A percentile compares a stretch with the other conserved stretches of the same genome.
Conservation (phyloP, 2,888 invertebrate genomes). For the Epirrhoe alternata region DNA sequence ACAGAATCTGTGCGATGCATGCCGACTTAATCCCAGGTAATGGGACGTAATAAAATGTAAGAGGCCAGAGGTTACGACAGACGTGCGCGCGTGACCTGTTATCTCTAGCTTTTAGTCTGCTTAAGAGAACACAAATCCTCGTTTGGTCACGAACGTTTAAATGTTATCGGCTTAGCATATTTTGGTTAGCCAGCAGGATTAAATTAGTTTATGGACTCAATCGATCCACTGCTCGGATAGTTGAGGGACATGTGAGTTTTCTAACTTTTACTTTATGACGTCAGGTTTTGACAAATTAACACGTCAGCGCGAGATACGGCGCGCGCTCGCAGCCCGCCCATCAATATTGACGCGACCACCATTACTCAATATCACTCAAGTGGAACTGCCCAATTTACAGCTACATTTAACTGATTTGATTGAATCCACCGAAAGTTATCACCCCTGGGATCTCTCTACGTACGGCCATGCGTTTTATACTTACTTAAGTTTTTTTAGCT, state of each 20-base stretch:
- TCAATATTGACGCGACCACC: slow-evolving; percentile 75
- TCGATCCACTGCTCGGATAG: slow-evolving; percentile 41
- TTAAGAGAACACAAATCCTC: slow-evolving; percentile 65
- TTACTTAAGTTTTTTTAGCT: slow-evolving; percentile 10
- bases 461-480: slow-evolving; percentile 44
- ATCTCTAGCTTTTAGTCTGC: slow-evolving; percentile 67
- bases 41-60: slow-evolving; percentile 81
- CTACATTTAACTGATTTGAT: slow-evolving; percentile 83
- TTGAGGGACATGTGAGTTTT: slow-evolving; percentile 52
- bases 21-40: slow-evolving; percentile 80
- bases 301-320: slow-evolving; percentile 70
- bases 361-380: slow-evolving; percentile 82
- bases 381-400: slow-evolving; percentile 83
- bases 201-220: slow-evolving; percentile 26
- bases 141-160: slow-evolving; percentile 49
- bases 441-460: slow-evolving; percentile 52
- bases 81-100: slow-evolving; percentile 80
- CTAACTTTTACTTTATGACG: slow-evolving; percentile 72
- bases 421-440: slow-evolving; percentile 76
- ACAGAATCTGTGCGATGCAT: slow-evolving; percentile 72
- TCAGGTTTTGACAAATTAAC: slow-evolving; percentile 78
- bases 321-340: slow-evolving; percentile 64
- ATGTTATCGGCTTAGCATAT: slow-evolving; percentile 23
- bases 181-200: slow-evolving; percentile 8
- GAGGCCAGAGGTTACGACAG: slow-evolving; percentile 77